Evolutionary conservation across 2,797 vertebrate species (phyloP), one percentile per base, ranked within the genome.

Genomic region (Myripristis jacobus): DNA sequence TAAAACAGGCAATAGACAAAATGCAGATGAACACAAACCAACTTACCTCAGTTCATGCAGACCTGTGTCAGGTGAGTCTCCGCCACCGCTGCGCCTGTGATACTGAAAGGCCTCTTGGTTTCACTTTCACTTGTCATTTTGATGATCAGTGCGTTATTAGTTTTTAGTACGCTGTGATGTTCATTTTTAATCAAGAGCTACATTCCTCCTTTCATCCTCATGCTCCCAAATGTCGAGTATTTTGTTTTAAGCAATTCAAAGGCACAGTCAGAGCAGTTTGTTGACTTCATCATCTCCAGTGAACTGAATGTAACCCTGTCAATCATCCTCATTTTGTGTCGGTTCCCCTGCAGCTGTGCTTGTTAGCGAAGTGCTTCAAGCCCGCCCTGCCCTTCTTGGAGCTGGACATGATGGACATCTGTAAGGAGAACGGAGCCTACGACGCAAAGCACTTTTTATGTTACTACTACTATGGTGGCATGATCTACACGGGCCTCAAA

Each of bases 1-100:
- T 99, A 85, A 98, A 96, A 94, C 98, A 98, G 96, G 98, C 97
- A 92, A 97, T 99, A 94, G 98, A 99, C 94, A 99, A 99, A 96
- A 99, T 99, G 97, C 98, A 99, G 96, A 99, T 99, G 96, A 99
- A 98, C 92, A 97, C 97, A 93, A 99, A 98, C 95, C 98, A 99
- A 94, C 95, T 99, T 95, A 99, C 98, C 95, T 99, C 98, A 94
- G 95, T 99, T 93, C 98, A 99, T 0, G 97, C 97, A 80, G 98
- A 99, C 94, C 95, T 99, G 87, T 99, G 98, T 95, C 98, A 99
- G 96, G 98, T 99, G 89, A 93, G 95, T 88, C 15, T 6, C 46
- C 12, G 54, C 41, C 41, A 9, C 9, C 19, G 11, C 41, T 34
- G 38, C 0, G n/a, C 16, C 34, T 41, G 16, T 21, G 29, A 61